Base-by-base conservation (phyloP, 2,113 vertebrate species). In the Trogon melanurus region DNA sequence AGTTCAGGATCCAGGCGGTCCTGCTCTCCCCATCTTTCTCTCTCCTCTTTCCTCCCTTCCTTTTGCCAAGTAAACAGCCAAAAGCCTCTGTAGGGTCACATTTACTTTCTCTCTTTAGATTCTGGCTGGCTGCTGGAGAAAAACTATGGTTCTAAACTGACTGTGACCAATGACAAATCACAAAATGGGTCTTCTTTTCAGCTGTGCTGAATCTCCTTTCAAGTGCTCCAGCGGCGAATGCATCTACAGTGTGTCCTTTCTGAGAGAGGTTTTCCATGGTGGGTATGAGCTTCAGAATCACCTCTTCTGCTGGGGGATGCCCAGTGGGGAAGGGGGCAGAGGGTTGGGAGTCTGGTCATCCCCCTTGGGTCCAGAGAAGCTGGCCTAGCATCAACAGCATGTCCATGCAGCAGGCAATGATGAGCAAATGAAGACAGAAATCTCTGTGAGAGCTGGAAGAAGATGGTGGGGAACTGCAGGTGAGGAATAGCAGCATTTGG, bases 331-430 rank as follows among this genome's bases (percentile, higher is more conserved):
- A 78, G 14, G 26, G 21, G 36, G 27, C 47, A 18, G 47, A 38
- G 56, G 56, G 21, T 47, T 47, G 45, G 54, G 47, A 61, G 48
- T 32, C 36, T 51, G 17, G 22, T 88, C 58, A 41, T 34, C 34
- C 19, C n/a, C 64, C n/a, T 38, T 48, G 29, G 8, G 16, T 23
- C 15, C 13, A 25, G n/a, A 20, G 48, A 11, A 64, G 41, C 41
- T 83, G 64, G 5, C 6, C 53, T 44, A 14, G 32, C 20, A 79
- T 69, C 53, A 58, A 67, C 8, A 16, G 29, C 29, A n/a, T 26
- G 18, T 62, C 26, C 18, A 3, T 72, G 44, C 53, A 67, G 44
- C 1, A 0, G 44, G n/a, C 18, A 72, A 11, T 0, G 0, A 9
- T 38, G 54, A 85, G 30, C 20, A 60, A 26, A 19, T 34, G 30